Conservation (phyloP, 2,113 vertebrate genomes). For the Ranitomeya variabilis region DNA sequence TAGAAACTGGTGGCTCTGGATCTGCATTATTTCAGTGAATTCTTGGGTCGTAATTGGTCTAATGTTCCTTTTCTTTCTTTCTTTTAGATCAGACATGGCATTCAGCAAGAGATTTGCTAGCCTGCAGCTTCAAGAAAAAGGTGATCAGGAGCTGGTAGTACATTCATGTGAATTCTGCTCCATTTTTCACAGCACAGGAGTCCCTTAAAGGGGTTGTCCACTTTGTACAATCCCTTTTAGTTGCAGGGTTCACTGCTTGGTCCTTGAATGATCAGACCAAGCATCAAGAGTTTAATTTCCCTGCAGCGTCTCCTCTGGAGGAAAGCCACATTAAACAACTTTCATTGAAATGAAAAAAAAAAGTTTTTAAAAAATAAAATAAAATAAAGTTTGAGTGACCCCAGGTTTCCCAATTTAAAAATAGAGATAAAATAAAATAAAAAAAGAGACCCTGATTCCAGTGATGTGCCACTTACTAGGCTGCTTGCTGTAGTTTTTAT, state of each 20-base stretch:
- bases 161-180: not conserved
- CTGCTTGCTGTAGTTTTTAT: no score
- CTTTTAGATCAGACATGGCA: constrained; percentile 17
- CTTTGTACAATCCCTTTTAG: not conserved
- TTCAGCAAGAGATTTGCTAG: constrained; percentile 48
- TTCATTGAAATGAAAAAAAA: not conserved
- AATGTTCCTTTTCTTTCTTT: not conserved
- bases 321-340: not conserved
- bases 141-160: not conserved
- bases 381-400: no score
- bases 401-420: no score
- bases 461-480: no score
- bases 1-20: not conserved
- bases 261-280: no score
- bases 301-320: not conserved
- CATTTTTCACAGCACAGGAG: no score
- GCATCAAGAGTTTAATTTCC: not conserved
- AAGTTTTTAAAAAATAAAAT: no score
- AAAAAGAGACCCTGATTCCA: no score
- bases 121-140: constrained; percentile 38
- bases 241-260: not conserved
- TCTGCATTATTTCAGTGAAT: not conserved
- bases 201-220: no score
- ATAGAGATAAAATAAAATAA: no score
- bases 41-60: not conserved